Evolutionary conservation across 2,888 invertebrate genomes (phyloP), one percentile per base, ranked within the genome.

Genomic region (Phragmatobia fuliginosa): DNA sequence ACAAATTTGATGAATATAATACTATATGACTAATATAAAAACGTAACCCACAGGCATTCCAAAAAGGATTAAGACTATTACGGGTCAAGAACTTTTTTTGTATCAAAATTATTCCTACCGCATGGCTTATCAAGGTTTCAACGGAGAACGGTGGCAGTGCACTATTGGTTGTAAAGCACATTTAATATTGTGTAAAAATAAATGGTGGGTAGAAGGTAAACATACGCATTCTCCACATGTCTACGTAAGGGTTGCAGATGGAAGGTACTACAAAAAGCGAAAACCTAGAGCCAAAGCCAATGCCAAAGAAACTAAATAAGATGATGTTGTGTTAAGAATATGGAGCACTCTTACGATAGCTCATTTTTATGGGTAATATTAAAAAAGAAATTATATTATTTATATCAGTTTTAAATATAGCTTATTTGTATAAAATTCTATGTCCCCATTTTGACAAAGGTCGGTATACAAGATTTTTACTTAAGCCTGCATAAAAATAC

Each of bases 91-190:
- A 21, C 36, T 61, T 2, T 36, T 25, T 16, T 14, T 61, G 60
- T 61, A 61, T 61, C 36, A 61, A 36, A 61, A 61, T 21, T 61
- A 61, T 61, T n/a, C 36, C 25, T 61, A 36, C 36, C 36, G 36
- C 36, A n/a, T 61, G 14, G n/a, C 36, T 16, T 25, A n/a, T 18
- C 60, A 36, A n/a, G n/a, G 60, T 14, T 14, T 10, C 33, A 33
- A 36, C 1, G n/a, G 60, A 36, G 60, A 61, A 25, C 60, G 60
- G 6, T 36, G 60, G 60, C 16, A 36, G 14, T 61, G 60, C 14
- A 36, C 36, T 3, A 61, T n/a, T 14, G 60, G 36, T 36, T 61
- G 60, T n/a, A 61, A 36, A 25, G 60, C 60, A 6, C 36, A 33
- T 36, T 61, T 36, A 16, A 61, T 61, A 25, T 11, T 61, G 14